phyloP scores from a whole-genome alignment of 2,113 vertebrate species.

The Oreochromis spilurus region DNA sequence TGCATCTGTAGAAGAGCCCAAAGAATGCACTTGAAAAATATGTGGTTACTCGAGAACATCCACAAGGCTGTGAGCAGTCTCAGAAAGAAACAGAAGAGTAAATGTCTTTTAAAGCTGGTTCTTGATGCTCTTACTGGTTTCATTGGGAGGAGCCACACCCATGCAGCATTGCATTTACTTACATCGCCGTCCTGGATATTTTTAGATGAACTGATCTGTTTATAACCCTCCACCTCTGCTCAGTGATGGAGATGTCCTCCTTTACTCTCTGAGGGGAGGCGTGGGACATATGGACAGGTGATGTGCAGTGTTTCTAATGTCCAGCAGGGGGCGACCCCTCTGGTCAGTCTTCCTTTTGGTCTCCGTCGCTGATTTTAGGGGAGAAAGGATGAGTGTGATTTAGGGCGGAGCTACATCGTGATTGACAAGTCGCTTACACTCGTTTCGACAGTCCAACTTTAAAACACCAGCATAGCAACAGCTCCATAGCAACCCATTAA shows the following conservation, averaged over 20 bases:
- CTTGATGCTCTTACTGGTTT: not conserved
- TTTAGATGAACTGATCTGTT: not conserved
- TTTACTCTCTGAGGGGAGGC: not conserved
- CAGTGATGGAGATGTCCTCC: not conserved
- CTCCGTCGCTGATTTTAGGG: rapidly evolving
- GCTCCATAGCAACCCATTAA: not conserved
- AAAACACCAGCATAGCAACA: not conserved
- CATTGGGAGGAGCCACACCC: not conserved
- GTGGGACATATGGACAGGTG: not conserved
- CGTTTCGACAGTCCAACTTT: not conserved
- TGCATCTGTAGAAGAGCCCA: not conserved
- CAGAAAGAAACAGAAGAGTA: not conserved
- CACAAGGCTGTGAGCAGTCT: not conserved
- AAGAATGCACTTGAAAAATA: not conserved
- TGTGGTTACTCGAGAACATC: not conserved
- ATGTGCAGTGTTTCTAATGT: not conserved
- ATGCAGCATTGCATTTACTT: not conserved
- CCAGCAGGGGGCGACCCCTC: not conserved
- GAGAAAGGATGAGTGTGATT: not conserved
- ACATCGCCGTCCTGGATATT: not conserved
- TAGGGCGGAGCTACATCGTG: not conserved
- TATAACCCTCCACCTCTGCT: not conserved
- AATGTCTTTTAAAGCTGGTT: not conserved
- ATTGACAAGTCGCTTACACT: not conserved
- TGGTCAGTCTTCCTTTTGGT: not conserved